Evolutionary conservation across 2,113 vertebrate species (phyloP).

Genomic region (Amia ocellicauda): DNA sequence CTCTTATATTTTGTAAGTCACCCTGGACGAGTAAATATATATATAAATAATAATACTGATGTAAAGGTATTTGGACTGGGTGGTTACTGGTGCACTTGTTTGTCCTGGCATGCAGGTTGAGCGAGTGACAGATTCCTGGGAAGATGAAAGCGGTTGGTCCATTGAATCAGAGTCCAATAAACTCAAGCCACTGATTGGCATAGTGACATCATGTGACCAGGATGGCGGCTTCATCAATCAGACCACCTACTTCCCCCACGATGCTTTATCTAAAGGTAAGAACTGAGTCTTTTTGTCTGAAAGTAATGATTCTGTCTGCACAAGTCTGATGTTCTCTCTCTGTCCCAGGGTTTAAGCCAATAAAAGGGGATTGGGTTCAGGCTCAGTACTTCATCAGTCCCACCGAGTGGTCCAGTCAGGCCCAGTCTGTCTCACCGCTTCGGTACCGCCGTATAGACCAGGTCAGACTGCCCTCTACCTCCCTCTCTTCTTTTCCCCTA

Average conservation of each 20-base stretch:
- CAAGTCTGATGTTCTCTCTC: neutral
- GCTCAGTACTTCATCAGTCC: conserved; percentile 79
- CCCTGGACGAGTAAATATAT: too few species aligned
- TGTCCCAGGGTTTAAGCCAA: conserved; percentile 75
- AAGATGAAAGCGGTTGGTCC: conserved; percentile 35
- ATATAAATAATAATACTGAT: too few species aligned
- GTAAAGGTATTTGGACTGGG: too few species aligned
- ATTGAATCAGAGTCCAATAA: conserved; percentile 42
- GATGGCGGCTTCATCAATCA: conserved; percentile 79
- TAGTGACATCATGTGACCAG: conserved; percentile 70
- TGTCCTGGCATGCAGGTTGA: conserved; percentile 60
- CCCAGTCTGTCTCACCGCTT: conserved; percentile 76
- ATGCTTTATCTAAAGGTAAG: conserved; percentile 76
- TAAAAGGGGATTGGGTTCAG: conserved; percentile 90
- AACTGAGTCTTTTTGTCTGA: neutral
- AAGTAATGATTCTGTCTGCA: neutral
- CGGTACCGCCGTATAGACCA: conserved; percentile 78
- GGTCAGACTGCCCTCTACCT: conserved; percentile 51
- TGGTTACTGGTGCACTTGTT: neutral
- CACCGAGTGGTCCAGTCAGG: conserved; percentile 72
- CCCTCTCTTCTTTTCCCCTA: neutral
- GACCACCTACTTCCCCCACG: conserved; percentile 76
- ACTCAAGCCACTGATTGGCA: conserved; percentile 75
- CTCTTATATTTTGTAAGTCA: too few species aligned
- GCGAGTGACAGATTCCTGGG: conserved; percentile 62